phyloP scores from a whole-genome alignment of 2,888 invertebrate genomes.

The Eilema caniola region DNA sequence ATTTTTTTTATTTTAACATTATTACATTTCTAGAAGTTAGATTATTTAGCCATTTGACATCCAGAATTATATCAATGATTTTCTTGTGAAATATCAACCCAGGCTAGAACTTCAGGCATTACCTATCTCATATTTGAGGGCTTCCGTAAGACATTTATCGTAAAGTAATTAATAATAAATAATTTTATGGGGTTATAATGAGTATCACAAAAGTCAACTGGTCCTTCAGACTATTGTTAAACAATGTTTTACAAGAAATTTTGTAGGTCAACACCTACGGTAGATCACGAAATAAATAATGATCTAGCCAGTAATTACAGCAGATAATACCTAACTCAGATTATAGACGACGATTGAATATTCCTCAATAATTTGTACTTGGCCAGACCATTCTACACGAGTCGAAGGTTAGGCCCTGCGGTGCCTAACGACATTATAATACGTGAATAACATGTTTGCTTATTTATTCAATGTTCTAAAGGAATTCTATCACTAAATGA shows the following conservation, averaged over 20 bases:
- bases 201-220: too few relatives aligned
- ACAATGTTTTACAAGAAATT: slow-evolving; percentile 1
- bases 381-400: slow-evolving; percentile 63
- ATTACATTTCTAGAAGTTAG: too few relatives aligned
- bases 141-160: too few relatives aligned
- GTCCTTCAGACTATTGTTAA: too few relatives aligned
- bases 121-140: too few relatives aligned
- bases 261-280: slow-evolving; percentile 22
- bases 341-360: slow-evolving; percentile 65
- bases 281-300: slow-evolving; percentile 37
- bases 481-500: background rate
- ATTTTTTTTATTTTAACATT: too few relatives aligned
- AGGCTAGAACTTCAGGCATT: too few relatives aligned
- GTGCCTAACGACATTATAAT: slow-evolving; percentile 43
- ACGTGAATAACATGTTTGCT: slow-evolving; percentile 18
- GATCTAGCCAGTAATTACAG: slow-evolving; percentile 41
- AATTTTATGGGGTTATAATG: too few relatives aligned
- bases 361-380: slow-evolving; percentile 60
- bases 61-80: too few relatives aligned
- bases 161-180: too few relatives aligned
- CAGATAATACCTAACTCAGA: slow-evolving; percentile 48
- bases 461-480: background rate
- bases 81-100: too few relatives aligned
- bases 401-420: slow-evolving; percentile 65
- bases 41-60: too few relatives aligned